Evolutionary conservation across 2,797 vertebrate genomes (phyloP).

Genomic region (Agapornis canus): DNA sequence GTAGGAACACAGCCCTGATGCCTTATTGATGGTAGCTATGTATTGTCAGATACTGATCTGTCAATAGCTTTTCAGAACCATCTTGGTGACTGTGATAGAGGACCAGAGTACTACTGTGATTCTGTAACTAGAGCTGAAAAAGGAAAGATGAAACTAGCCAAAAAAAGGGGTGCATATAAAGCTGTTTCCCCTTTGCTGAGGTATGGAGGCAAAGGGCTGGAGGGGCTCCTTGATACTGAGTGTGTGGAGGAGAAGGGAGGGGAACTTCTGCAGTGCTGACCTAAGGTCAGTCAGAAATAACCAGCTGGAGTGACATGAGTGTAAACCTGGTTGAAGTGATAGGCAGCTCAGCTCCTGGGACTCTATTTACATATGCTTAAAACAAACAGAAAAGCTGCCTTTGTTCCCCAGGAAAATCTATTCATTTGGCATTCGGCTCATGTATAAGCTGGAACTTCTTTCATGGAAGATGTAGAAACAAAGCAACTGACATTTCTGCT

Average conservation of each 20-base stretch:
- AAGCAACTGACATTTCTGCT: constrained; percentile 65
- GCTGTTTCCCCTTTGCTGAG: not conserved
- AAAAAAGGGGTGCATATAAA: not conserved
- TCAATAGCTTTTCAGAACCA: not conserved
- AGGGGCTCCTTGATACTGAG: not conserved
- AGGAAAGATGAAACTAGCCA: not conserved
- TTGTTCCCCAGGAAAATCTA: constrained; percentile 45
- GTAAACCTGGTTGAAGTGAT: constrained; percentile 25
- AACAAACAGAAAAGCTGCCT: constrained; percentile 46
- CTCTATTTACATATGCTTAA: constrained; percentile 57
- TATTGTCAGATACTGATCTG: not conserved
- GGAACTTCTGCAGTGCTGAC: not conserved
- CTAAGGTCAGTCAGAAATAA: not conserved
- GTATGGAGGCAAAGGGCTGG: not conserved
- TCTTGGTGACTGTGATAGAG: not conserved
- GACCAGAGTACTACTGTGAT: not conserved
- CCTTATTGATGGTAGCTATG: not conserved
- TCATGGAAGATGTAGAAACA: constrained; percentile 39
- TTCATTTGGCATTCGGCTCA: constrained; percentile 45
- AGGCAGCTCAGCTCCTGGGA: constrained; percentile 34
- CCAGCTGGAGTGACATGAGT: constrained; percentile 1
- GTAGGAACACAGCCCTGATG: not conserved
- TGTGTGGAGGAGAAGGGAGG: not conserved
- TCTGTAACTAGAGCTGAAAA: not conserved
- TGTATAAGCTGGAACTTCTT: constrained; percentile 5